phyloP scores from a whole-genome alignment of 1,140 invertebrate species.

The Galleria mellonella region DNA sequence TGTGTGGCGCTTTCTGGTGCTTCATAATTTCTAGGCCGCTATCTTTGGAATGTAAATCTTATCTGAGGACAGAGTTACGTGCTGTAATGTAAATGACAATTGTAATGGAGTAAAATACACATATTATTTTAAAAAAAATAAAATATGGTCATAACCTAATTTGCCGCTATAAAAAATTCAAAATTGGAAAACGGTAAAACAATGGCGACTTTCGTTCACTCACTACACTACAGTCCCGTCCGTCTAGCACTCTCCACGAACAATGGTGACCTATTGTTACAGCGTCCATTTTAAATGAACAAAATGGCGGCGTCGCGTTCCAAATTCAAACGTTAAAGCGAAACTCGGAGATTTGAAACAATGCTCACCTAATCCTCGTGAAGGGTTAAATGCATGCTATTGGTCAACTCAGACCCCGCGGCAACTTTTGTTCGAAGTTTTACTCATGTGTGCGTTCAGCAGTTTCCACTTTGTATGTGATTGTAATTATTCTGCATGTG shows the following conservation, averaged over 20 bases:
- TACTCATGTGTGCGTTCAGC: conserved; percentile 16
- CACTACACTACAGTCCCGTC: conserved; percentile 34
- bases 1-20: too few relatives aligned
- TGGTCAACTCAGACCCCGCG: conserved; percentile 56
- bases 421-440: conserved; percentile 19
- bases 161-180: conserved; percentile 15
- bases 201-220: conserved; percentile 54
- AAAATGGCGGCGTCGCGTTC: conserved; percentile 59
- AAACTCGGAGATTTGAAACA: conserved; percentile 58
- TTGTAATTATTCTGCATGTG: not conserved
- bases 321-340: conserved; percentile 49
- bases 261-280: conserved; percentile 64
- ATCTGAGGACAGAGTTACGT: too few relatives aligned
- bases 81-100: too few relatives aligned
- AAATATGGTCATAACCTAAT: not conserved
- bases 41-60: too few relatives aligned
- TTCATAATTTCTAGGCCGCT: too few relatives aligned
- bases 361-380: conserved; percentile 56
- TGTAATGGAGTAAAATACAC: too few relatives aligned
- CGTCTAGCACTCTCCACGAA: conserved; percentile 39
- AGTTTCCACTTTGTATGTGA: not conserved
- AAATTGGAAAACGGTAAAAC: conserved; percentile 51
- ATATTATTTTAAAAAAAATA: too few relatives aligned
- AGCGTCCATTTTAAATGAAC: conserved; percentile 72
- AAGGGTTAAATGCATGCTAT: conserved; percentile 69